Evolutionary conservation across 53 echinoderm and acorn worm species (phyloP), one percentile per base, ranked within the genome.

Genomic region (Holothuria scabra): DNA sequence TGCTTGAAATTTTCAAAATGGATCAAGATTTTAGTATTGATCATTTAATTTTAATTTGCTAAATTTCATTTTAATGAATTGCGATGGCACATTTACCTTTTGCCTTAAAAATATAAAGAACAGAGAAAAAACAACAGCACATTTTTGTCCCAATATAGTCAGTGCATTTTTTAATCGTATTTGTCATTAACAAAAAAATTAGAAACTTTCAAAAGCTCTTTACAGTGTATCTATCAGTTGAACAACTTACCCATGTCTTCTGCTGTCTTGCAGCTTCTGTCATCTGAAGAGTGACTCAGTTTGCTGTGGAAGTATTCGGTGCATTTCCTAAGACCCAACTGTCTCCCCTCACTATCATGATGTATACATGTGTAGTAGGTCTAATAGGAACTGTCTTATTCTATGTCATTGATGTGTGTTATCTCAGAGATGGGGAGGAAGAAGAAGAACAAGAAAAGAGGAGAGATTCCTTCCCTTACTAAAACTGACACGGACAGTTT

Each of bases 301-400:
- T 97, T 89, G 97, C 97, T 10, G 94, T 97, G 5, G 85, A 89
- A 48, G 94, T 97, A 33, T 93, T 93, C 28, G 97, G 97, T 2
- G 92, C 88, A 25, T 89, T 97, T 5, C 94, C 97, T 24, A 46
- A 76, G 34, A 83, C 92, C 5, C n/a, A 81, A 6, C 60, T 95
- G 56, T 81, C 91, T 0, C 71, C 91, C 28, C 70, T 95, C 48
- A 87, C 78, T n/a, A 90, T 95, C 41, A 91, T 93, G 93, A 48
- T 95, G 34, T 63, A 66, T n/a, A 93, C 91, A 12, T 95, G 95
- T 74, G 85, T 84, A 10, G 6, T 89, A 11, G 93, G 95, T 12
- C 49, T 95, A 28, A 83, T 75, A 57, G 90, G 76, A 29, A 13
- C 30, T 0, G 31, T 28, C 4, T 56, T 95, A 35, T 49, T 78